These are phyloP conservation scores for Microctenopoma steveboyesi DNA, from an alignment of 2,797 vertebrate species.

Conservation along the genomic window DNA sequence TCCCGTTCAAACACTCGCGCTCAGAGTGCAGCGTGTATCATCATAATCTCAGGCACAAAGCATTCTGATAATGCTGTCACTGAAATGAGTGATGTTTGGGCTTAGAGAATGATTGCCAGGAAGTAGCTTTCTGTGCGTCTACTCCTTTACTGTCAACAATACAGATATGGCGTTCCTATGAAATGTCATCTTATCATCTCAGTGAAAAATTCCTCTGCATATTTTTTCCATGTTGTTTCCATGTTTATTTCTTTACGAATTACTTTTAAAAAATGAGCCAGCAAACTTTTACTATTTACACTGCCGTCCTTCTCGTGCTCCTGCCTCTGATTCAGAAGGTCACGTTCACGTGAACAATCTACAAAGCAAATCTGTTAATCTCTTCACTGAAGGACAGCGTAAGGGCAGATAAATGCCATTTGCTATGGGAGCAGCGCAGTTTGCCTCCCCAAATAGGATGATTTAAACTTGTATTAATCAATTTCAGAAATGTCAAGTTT, in stretches of 20 bases:
- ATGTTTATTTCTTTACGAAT: slow-evolving; percentile 41
- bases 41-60: slow-evolving; percentile 35
- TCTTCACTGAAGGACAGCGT: slow-evolving; percentile 70
- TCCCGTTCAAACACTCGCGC: slow-evolving; percentile 81
- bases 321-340: slow-evolving; percentile 55
- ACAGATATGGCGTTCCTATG: background rate
- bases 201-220: slow-evolving; percentile 31
- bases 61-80: slow-evolving; percentile 48
- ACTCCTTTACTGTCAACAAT: background rate
- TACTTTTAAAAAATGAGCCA: slow-evolving; percentile 20
- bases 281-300: slow-evolving; percentile 38
- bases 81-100: slow-evolving; percentile 35
- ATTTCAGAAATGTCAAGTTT: slow-evolving; percentile 68
- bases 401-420: slow-evolving; percentile 75
- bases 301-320: slow-evolving; percentile 21
- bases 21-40: slow-evolving; percentile 19
- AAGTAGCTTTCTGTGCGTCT: background rate
- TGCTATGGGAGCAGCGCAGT: slow-evolving; percentile 55
- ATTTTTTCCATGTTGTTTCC: slow-evolving; percentile 25
- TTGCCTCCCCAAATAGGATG: slow-evolving; percentile 70
- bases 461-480: slow-evolving; percentile 75
- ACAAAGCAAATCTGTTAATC: slow-evolving; percentile 66
- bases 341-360: slow-evolving; percentile 52
- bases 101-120: slow-evolving; percentile 6
- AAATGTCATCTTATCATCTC: slow-evolving; percentile 30